Base-by-base conservation (phyloP, 1,140 invertebrate genomes). In the Drosophila pallidifrons region DNA sequence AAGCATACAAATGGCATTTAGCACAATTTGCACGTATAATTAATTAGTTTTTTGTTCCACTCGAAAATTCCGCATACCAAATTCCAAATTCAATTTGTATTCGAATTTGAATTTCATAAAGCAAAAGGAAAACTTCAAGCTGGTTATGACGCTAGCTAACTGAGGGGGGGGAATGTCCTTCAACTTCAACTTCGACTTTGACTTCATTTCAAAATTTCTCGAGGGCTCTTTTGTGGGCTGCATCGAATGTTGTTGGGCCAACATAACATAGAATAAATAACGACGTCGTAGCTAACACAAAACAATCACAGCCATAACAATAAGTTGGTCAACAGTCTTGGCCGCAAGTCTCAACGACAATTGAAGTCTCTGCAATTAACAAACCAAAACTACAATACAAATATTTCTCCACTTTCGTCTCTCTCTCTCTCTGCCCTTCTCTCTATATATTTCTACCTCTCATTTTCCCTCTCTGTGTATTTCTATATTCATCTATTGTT, bases 11-110 rank as follows among this genome's bases (percentile, higher is more conserved):
- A 69, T 69, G 65, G 61, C 80, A 88, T 83, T 80, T 83, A 89
- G 78, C 69, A 79, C 83, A 81, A 88, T 88, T 88, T 83, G 70
- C 83, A 81, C 81, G 68, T 83, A 87, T 88, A 88, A 88, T 89
- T 88, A 88, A 88, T 88, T 89, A 80, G 69, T 83, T 82, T 80
- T 77, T 66, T 61, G 65, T 38, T 8, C 67, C 77, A 75, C 68
- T 82, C 47, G 35, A 25, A 57, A 41, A 16, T 82, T 64, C 55
- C 30, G 47, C 61, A 67, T 86, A 57, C 49, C 38, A 51, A 74
- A 75, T 47, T 52, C 61, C 61, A 57, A 64, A 75, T 75, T 77
- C 61, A 64, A 73, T 74, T 68, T 41, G 51, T 76, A 88, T 88
- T 88, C 76, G 25, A 52, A 76, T 76, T 76, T 65, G 82, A 88